These are phyloP conservation scores for Nomada hirtipes DNA, from an alignment of 2,888 invertebrate species.

Conservation along the genomic window DNA sequence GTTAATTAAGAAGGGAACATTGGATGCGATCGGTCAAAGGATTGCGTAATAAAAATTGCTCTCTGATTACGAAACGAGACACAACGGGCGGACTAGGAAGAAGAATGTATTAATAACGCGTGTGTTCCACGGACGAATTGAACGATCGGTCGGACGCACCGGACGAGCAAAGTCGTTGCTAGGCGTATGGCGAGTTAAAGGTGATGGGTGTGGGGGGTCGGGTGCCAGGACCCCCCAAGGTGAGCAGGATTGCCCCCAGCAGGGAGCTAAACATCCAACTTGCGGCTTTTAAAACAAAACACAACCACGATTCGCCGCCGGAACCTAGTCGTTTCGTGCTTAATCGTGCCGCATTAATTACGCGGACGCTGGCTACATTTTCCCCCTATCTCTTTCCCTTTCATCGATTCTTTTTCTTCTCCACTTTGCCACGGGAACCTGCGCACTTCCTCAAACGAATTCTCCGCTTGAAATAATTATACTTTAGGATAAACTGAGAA, in stretches of 20 bases:
- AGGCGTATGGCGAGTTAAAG: slow-evolving; percentile 61
- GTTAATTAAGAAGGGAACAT: slow-evolving; percentile 8
- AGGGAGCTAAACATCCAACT: slow-evolving; percentile 82
- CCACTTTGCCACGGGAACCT: neutral
- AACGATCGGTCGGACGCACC: slow-evolving; percentile 41
- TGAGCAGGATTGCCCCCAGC: slow-evolving; percentile 83
- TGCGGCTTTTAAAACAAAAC: slow-evolving; percentile 82
- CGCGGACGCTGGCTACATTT: slow-evolving; percentile 73
- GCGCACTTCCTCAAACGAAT: slow-evolving; percentile 35
- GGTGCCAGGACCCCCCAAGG: slow-evolving; percentile 80
- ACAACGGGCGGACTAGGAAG: slow-evolving; percentile 9
- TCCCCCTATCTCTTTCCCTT: slow-evolving; percentile 18
- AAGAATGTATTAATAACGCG: slow-evolving; percentile 21
- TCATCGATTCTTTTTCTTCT: slow-evolving; percentile 28
- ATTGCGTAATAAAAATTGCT: slow-evolving; percentile 2
- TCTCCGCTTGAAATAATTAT: slow-evolving; percentile 30
- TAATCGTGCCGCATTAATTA: slow-evolving; percentile 84
- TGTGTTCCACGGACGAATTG: slow-evolving; percentile 53
- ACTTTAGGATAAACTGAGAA: slow-evolving; percentile 36
- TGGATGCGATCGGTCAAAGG: neutral
- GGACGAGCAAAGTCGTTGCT: slow-evolving; percentile 59
- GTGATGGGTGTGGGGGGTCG: slow-evolving; percentile 62
- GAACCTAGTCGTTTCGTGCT: slow-evolving; percentile 79
- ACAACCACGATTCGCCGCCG: slow-evolving; percentile 76
- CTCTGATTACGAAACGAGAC: neutral